phyloP scores from a whole-genome alignment of 2,113 vertebrate species.

The Carettochelys insculpta region DNA sequence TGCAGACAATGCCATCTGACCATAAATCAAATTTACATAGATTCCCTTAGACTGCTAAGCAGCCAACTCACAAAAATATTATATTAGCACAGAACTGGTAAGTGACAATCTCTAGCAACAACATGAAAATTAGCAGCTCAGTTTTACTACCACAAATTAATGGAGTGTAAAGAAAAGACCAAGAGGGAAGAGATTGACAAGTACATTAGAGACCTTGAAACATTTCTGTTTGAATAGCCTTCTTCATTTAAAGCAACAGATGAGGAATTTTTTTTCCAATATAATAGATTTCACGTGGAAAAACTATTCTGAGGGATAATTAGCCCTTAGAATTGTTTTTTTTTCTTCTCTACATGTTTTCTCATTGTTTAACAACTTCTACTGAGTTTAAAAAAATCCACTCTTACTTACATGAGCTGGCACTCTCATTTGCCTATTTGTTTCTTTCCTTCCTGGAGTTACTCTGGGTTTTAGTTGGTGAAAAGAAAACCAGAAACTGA shows the following conservation, averaged over 20 bases:
- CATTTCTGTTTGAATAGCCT: not conserved
- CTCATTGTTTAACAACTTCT: not conserved
- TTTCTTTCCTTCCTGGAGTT: not conserved
- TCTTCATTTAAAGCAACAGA: not conserved
- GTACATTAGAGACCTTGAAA: not conserved
- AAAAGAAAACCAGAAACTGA: not conserved
- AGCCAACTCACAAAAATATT: not conserved
- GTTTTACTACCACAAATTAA: not conserved
- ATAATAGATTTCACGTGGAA: not conserved
- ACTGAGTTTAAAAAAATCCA: not conserved
- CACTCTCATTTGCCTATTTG: not conserved
- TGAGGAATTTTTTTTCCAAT: too few relatives aligned
- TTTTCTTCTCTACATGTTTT: not conserved
- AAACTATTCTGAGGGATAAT: not conserved
- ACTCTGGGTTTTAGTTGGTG: not conserved
- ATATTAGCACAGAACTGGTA: not conserved
- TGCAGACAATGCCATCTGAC: not conserved
- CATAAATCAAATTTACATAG: not conserved
- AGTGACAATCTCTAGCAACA: not conserved
- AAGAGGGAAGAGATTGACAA: not conserved
- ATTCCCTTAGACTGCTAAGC: not conserved
- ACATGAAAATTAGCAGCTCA: not conserved
- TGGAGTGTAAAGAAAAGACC: not conserved
- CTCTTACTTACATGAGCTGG: not conserved
- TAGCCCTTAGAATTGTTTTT: not conserved